phyloP scores from a whole-genome alignment of 2,113 vertebrate genomes.

The Odontophorus gujanensis region DNA sequence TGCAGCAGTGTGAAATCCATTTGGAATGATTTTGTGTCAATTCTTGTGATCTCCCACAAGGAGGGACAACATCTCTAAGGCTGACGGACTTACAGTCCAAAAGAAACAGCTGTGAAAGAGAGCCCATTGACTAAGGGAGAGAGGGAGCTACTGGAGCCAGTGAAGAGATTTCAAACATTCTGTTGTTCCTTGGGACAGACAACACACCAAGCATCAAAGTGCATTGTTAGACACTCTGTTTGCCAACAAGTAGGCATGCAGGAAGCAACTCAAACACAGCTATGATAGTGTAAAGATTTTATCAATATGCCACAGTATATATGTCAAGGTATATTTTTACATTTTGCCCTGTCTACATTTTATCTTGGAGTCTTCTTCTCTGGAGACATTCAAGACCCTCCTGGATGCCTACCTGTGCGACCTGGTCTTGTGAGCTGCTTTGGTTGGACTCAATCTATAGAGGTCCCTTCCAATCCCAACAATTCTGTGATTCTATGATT shows the following conservation, averaged over 20 bases:
- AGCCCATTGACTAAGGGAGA: neutral
- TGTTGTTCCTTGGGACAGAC: neutral
- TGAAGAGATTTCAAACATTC: neutral
- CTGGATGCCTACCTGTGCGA: too few species aligned
- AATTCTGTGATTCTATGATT: too few species aligned
- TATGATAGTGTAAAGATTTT: neutral
- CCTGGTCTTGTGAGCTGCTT: too few species aligned
- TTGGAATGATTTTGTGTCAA: neutral
- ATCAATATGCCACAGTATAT: too few species aligned
- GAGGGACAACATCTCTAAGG: neutral
- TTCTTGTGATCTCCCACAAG: slow-evolving; percentile 10
- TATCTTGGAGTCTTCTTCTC: too few species aligned
- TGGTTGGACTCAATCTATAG: too few species aligned
- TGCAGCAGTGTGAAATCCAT: neutral
- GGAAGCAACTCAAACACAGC: neutral
- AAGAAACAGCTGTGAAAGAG: neutral
- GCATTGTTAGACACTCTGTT: neutral
- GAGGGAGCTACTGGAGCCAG: neutral
- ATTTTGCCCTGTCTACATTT: too few species aligned
- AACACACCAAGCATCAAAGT: neutral
- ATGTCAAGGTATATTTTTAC: too few species aligned
- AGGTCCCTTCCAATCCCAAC: too few species aligned
- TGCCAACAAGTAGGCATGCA: neutral
- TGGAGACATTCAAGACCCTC: too few species aligned
- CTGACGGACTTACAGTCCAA: neutral